Conservation (phyloP, 2,888 invertebrate species). For the Nowickia ferox region DNA sequence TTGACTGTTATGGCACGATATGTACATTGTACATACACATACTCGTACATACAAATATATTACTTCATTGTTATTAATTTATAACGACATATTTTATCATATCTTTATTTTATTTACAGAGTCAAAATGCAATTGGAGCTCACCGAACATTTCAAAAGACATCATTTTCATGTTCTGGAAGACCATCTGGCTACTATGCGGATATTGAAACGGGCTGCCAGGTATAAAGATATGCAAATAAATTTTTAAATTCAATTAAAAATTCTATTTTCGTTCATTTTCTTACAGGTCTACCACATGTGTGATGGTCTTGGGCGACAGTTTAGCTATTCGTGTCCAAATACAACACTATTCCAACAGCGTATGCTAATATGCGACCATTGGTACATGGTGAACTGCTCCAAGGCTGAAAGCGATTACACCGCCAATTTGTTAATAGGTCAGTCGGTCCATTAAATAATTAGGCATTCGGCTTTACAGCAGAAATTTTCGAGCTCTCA, state of each 20-base stretch:
- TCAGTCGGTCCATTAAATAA: constrained; percentile 77
- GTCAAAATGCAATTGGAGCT: constrained; percentile 78
- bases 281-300: constrained; percentile 90
- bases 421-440: constrained; percentile 89
- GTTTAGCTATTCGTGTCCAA: constrained; percentile 91
- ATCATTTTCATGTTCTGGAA: constrained; percentile 87
- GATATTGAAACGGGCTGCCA: constrained; percentile 90
- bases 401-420: constrained; percentile 87
- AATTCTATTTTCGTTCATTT: neutral
- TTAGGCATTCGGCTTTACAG: too few species aligned
- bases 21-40: too few species aligned
- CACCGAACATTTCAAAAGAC: constrained; percentile 82
- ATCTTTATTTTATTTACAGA: constrained; percentile 72
- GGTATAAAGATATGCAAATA: constrained; percentile 82
- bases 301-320: constrained; percentile 90
- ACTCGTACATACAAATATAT: too few species aligned
- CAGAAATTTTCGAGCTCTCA: too few species aligned
- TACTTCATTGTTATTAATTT: neutral
- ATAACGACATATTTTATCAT: neutral
- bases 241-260: constrained; percentile 18
- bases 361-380: constrained; percentile 92
- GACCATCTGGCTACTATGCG: constrained; percentile 89
- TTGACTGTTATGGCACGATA: too few species aligned
- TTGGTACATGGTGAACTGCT: constrained; percentile 92
- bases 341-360: constrained; percentile 91